phyloP scores from a whole-genome alignment of 2,113 vertebrate species.

The Salminus brasiliensis region DNA sequence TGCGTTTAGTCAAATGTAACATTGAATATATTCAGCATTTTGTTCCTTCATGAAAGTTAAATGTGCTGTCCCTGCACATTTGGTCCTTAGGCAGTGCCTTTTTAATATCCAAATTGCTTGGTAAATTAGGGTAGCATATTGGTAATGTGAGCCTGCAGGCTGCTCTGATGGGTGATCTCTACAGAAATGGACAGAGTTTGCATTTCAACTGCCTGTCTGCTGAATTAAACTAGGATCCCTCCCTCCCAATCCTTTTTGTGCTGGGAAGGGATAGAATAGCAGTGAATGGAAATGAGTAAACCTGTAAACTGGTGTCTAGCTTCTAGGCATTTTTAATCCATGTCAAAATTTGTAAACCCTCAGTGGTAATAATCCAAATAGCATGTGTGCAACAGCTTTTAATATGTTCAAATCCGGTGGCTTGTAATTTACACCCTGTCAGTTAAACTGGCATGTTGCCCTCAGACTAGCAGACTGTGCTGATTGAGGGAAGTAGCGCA shows the following conservation, averaged over 20 bases:
- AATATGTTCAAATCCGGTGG: slow-evolving; percentile 47
- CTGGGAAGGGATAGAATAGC: slow-evolving; percentile 7
- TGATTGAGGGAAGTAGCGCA: slow-evolving; percentile 30
- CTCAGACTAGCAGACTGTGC: slow-evolving; percentile 44
- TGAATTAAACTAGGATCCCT: background rate
- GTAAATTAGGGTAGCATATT: slow-evolving; percentile 50
- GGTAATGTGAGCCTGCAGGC: slow-evolving; percentile 46
- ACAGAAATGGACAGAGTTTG: slow-evolving; percentile 25
- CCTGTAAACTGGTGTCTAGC: slow-evolving; percentile 2
- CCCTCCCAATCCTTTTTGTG: background rate
- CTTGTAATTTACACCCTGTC: slow-evolving; percentile 49
- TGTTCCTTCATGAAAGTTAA: slow-evolving; percentile 5
- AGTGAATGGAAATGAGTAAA: background rate
- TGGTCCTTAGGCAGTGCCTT: slow-evolving; percentile 19
- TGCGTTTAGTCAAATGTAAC: slow-evolving; percentile 1
- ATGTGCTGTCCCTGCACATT: background rate
- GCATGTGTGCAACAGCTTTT: slow-evolving; percentile 40
- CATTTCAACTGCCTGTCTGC: slow-evolving; percentile 30
- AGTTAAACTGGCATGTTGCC: slow-evolving; percentile 54
- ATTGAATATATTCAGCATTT: slow-evolving; percentile 7
- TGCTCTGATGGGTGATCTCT: slow-evolving; percentile 31
- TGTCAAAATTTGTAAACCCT: slow-evolving; percentile 49
- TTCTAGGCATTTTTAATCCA: slow-evolving; percentile 40
- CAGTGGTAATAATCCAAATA: slow-evolving; percentile 48
- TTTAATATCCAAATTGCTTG: slow-evolving; percentile 58